These are phyloP conservation scores for Conopomorpha cramerella DNA, from an alignment of 1,140 invertebrate species.

Conservation along the genomic window DNA sequence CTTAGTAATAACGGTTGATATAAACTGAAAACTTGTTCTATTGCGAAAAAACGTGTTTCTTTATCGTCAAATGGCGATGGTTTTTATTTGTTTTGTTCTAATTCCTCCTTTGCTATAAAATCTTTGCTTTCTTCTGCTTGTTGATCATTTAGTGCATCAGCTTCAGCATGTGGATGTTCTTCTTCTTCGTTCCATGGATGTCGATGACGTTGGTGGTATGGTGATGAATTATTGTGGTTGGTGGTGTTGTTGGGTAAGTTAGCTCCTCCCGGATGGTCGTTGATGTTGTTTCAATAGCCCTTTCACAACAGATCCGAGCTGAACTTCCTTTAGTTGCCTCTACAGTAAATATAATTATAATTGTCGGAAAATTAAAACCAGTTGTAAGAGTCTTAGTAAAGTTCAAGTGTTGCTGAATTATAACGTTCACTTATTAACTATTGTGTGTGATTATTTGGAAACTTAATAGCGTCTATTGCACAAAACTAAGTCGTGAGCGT, in stretches of 20 bases:
- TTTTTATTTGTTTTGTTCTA: slow-evolving; percentile 46
- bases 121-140: slow-evolving; percentile 40
- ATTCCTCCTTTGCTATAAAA: slow-evolving; percentile 49
- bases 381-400: slow-evolving; percentile 33
- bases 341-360: slow-evolving; percentile 38
- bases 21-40: slow-evolving; percentile 61
- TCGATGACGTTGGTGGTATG: slow-evolving; percentile 8
- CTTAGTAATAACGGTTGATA: slow-evolving; percentile 58
- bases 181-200: slow-evolving; percentile 19
- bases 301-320: slow-evolving; percentile 43
- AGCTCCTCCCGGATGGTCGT: slow-evolving; percentile 49
- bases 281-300: slow-evolving; percentile 44
- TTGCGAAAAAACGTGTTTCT: slow-evolving; percentile 61
- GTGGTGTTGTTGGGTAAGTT: slow-evolving; percentile 8
- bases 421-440: slow-evolving; percentile 13
- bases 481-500: slow-evolving; percentile 53
- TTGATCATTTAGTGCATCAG: slow-evolving; percentile 51
- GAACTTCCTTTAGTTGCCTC: slow-evolving; percentile 51
- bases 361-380: slow-evolving; percentile 44
- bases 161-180: slow-evolving; percentile 31
- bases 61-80: slow-evolving; percentile 57
- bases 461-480: slow-evolving; percentile 55
- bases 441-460: slow-evolving; percentile 51
- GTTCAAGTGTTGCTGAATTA: slow-evolving; percentile 58
- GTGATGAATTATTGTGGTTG: slow-evolving; percentile 21